These are phyloP conservation scores for Trididemnum clinides DNA, from an alignment of 23 tunicate genomes.

Conservation along the genomic window DNA sequence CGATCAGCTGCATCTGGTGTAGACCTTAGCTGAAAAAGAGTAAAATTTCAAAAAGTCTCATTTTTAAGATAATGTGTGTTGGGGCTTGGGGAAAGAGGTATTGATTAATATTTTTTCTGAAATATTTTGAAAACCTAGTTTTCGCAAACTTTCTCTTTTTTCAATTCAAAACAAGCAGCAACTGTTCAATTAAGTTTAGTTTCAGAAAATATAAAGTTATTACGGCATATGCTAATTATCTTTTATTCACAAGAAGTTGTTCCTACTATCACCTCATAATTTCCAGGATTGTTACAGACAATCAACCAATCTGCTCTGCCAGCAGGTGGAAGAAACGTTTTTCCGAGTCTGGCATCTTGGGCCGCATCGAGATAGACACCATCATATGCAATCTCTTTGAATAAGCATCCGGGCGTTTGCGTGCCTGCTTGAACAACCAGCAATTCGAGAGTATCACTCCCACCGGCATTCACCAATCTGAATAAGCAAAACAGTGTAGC, in stretches of 20 bases:
- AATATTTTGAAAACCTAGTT: not conserved
- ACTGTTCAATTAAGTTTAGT: too few species aligned
- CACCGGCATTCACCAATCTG: constrained; percentile 92
- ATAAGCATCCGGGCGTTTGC: constrained; percentile 23
- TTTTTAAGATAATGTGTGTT: not conserved
- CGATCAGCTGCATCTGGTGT: constrained; percentile 1
- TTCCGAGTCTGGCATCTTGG: constrained; percentile 19
- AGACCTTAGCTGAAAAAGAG: constrained; percentile 37
- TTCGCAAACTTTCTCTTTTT: too few species aligned
- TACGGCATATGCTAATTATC: too few species aligned
- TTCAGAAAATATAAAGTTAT: too few species aligned
- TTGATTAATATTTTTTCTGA: not conserved
- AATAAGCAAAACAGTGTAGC: not conserved
- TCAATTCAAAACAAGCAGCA: too few species aligned
- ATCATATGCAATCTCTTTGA: constrained; percentile 53
- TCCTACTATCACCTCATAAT: constrained; percentile 52
- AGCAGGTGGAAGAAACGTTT: constrained; percentile 50
- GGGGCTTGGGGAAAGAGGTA: not conserved
- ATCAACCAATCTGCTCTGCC: constrained; percentile 73
- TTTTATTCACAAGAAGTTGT: too few species aligned
- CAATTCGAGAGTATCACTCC: constrained; percentile 50
- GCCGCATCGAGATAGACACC: constrained; percentile 60
- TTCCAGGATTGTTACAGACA: constrained; percentile 59
- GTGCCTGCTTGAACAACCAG: constrained; percentile 15
- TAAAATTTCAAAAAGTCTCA: not conserved